phyloP scores from a whole-genome alignment of 1,140 invertebrate species.

The Drosophila jambulina region DNA sequence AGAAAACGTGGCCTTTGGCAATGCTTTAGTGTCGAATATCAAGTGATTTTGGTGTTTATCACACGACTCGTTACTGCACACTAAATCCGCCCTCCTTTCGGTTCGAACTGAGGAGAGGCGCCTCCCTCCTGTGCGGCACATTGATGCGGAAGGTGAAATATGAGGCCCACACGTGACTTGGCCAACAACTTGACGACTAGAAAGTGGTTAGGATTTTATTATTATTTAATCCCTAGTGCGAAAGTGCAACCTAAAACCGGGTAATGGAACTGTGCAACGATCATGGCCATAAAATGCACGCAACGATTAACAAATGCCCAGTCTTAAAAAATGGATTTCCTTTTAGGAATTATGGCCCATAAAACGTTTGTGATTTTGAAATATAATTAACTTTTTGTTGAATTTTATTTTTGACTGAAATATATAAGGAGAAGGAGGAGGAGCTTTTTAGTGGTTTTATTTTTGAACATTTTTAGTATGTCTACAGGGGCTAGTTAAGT shows the following conservation, averaged over 20 bases:
- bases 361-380: neutral
- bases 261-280: constrained; percentile 1
- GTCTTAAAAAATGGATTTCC: neutral
- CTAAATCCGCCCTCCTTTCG: constrained; percentile 11
- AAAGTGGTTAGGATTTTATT: constrained; percentile 16
- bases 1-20: constrained; percentile 17
- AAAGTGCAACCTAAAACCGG: constrained; percentile 19
- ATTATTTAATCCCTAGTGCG: constrained; percentile 2
- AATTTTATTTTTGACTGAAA: neutral
- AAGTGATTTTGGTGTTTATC: constrained; percentile 41
- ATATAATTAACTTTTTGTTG: neutral
- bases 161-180: constrained; percentile 17
- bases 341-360: constrained; percentile 1
- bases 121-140: neutral
- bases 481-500: no score
- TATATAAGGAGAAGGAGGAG: no score
- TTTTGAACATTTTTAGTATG: neutral
- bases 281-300: neutral
- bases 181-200: constrained; percentile 14
- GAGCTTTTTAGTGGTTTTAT: neutral
- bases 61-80: constrained; percentile 18
- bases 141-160: constrained; percentile 24
- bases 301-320: neutral
- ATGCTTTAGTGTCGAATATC: constrained; percentile 41
- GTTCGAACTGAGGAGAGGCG: neutral